phyloP scores from a whole-genome alignment of 1,140 invertebrate genomes.

The Elymnias hypermnestra region DNA sequence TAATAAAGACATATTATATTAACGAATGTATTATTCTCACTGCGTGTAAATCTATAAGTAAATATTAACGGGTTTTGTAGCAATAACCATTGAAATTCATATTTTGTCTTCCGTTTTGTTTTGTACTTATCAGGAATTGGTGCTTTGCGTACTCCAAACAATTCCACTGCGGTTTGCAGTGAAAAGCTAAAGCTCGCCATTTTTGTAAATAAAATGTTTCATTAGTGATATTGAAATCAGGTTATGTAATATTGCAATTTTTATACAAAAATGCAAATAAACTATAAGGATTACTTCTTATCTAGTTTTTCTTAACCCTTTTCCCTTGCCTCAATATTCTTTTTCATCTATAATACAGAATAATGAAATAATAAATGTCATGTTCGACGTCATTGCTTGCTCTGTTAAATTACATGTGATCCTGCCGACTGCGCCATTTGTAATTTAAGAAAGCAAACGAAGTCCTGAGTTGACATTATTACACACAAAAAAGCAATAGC shows the following conservation, averaged over 20 bases:
- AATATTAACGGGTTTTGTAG: constrained; percentile 41
- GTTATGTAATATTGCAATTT: constrained; percentile 67
- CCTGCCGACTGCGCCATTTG: too few relatives aligned
- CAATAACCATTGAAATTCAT: constrained; percentile 41
- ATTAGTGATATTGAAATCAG: constrained; percentile 54
- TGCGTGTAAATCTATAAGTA: constrained; percentile 16
- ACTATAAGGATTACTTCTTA: constrained; percentile 48
- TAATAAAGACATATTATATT: too few relatives aligned
- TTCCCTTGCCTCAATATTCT: constrained; percentile 3
- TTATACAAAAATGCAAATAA: constrained; percentile 72
- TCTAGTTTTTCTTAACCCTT: constrained; percentile 12
- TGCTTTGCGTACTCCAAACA: constrained; percentile 50
- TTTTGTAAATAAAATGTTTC: constrained; percentile 57
- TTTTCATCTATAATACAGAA: constrained; percentile 1
- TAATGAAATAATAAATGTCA: too few relatives aligned
- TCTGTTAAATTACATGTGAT: too few relatives aligned
- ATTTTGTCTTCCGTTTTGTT: constrained; percentile 65
- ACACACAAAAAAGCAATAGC: too few relatives aligned
- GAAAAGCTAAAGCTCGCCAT: constrained; percentile 53
- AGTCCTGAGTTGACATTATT: too few relatives aligned
- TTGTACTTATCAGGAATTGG: constrained; percentile 66
- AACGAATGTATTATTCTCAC: constrained; percentile 16
- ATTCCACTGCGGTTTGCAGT: constrained; percentile 33
- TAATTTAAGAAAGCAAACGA: too few relatives aligned
- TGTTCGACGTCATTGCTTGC: too few relatives aligned